Evolutionary conservation across 2,797 vertebrate species (phyloP).

Genomic region (Anabas testudineus): DNA sequence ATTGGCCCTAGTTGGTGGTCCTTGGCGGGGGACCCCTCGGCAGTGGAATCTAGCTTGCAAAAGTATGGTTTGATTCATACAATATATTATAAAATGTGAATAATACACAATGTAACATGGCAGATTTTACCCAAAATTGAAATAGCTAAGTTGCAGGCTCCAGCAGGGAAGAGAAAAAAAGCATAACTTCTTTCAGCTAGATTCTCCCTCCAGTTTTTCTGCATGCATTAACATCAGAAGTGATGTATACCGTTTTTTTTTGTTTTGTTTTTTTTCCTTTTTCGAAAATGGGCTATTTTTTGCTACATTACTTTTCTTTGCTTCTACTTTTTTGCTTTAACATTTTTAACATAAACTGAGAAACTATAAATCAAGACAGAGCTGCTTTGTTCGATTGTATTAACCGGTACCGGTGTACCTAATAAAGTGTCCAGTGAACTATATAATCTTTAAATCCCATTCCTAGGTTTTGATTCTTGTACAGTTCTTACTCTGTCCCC

Average conservation of each 20-base stretch:
- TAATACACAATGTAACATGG: slow-evolving; percentile 25
- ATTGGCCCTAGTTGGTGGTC: slow-evolving; percentile 73
- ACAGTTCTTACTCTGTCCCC: too few relatives aligned
- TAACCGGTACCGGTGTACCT: too few relatives aligned
- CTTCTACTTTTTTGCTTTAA: too few relatives aligned
- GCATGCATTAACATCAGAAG: background rate
- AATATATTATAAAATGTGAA: slow-evolving; percentile 34
- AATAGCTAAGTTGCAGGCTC: slow-evolving; percentile 3
- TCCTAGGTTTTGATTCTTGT: too few relatives aligned
- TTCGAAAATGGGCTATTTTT: background rate
- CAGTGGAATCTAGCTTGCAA: slow-evolving; percentile 26
- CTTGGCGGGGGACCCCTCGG: slow-evolving; percentile 43
- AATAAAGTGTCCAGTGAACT: too few relatives aligned
- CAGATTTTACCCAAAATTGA: slow-evolving; percentile 21
- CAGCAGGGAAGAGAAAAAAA: slow-evolving; percentile 4
- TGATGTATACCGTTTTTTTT: background rate
- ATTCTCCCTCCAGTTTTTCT: background rate
- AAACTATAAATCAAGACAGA: slow-evolving; percentile 7
- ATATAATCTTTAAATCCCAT: too few relatives aligned
- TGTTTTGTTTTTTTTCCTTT: background rate
- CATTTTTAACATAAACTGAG: too few relatives aligned
- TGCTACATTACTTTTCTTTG: background rate
- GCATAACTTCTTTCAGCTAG: background rate
- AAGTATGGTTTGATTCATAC: slow-evolving; percentile 13
- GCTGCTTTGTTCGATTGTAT: background rate